Base-by-base conservation (phyloP, 2,888 invertebrate species). In the Tubulanus polymorphus region DNA sequence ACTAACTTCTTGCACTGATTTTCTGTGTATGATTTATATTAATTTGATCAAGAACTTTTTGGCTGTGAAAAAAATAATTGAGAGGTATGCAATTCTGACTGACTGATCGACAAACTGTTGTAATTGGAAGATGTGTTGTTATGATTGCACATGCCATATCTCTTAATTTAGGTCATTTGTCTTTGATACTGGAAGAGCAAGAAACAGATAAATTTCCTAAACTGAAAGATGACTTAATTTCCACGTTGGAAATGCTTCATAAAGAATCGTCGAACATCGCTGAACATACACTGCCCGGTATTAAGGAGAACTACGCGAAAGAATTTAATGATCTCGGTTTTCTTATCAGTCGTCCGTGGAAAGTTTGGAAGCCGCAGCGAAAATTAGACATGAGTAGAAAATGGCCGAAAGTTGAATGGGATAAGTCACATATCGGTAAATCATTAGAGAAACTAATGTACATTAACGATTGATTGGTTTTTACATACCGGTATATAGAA, bases 241-340 rank as follows among this genome's bases (percentile, higher is more conserved):
- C 8, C 26, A 47, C 26, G n/a, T 25, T 51, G 25, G 2, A 26
- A 8, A 41, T 18, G 26, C 18, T 51, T 15, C 37, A 41, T 15
- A 23, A 35, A 32, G 37, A 51, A 26, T 37, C 51, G 26, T 26
- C 30, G 25, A 26, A 37, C 41, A 28, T 28, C 25, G 29, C 26
- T 18, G 29, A 25, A n/a, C 25, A 25, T 32, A 26, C 51, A 3
- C 37, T 51, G 6, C 32, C 23, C 6, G 37, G 5, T 23, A 37
- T 51, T n/a, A 37, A 51, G 25, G 41, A 51, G 27, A n/a, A 25
- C n/a, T 3, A 32, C 26, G 27, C 37, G 8, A 28, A 51, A 15
- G 37, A 51, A 18, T 51, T 37, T 28, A 23, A 27, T 18, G 15
- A 6, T 8, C 25, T 51, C 26, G 18, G 41, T n/a, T 51, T 23